These are phyloP conservation scores for Camponotus floridanus DNA, from an alignment of 1,140 invertebrate species.

Conservation along the genomic window DNA sequence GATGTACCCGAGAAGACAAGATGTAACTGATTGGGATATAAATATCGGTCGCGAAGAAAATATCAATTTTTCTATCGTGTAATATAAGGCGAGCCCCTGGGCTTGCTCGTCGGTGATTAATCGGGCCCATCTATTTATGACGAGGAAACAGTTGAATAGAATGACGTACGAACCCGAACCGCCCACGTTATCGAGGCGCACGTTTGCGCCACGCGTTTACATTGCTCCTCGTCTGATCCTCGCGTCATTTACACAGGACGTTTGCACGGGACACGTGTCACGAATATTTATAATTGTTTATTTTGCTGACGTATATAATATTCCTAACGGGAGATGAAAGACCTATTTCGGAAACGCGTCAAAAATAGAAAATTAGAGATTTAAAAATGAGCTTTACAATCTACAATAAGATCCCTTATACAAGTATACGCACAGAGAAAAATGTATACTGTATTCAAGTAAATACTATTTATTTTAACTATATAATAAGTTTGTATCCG, in stretches of 20 bases:
- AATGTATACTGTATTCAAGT: no score
- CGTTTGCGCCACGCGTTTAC: slow-evolving; percentile 29
- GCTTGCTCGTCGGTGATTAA: slow-evolving; percentile 39
- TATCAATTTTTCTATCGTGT: slow-evolving; percentile 49
- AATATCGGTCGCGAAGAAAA: slow-evolving; percentile 25
- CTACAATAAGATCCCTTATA: neutral
- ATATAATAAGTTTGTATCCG: no score
- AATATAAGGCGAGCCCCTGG: slow-evolving; percentile 27
- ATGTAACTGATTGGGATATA: slow-evolving; percentile 32
- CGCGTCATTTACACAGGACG: slow-evolving; percentile 4
- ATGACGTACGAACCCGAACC: slow-evolving; percentile 30
- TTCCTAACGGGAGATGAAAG: neutral
- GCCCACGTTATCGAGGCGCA: slow-evolving; percentile 28
- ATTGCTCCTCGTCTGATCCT: slow-evolving; percentile 21
- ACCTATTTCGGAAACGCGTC: neutral
- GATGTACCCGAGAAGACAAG: neutral
- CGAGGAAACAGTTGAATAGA: slow-evolving; percentile 42
- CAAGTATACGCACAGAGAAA: neutral
- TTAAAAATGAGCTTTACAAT: neutral
- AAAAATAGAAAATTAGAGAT: neutral
- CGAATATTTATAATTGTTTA: slow-evolving; percentile 10
- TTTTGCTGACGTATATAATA: neutral
- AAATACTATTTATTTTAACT: no score
- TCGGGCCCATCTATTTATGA: slow-evolving; percentile 47
- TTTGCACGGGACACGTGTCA: slow-evolving; percentile 22